These are phyloP conservation scores for Cryptomyrus ogoouensis DNA, from an alignment of 2,113 vertebrate genomes.

Conservation along the genomic window DNA sequence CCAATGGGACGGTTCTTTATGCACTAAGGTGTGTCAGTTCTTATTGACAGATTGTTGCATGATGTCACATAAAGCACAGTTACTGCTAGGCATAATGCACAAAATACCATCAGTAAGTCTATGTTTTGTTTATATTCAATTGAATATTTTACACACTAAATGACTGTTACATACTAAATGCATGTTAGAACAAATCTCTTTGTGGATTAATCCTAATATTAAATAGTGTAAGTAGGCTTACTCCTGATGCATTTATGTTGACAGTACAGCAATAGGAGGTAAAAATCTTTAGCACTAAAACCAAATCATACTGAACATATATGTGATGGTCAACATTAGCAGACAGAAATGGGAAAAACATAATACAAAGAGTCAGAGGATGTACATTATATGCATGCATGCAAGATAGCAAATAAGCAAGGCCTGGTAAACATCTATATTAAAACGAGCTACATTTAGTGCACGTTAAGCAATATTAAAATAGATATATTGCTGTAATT, in stretches of 20 bases:
- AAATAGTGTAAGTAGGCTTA: not conserved
- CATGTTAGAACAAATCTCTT: not conserved
- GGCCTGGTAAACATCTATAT: slow-evolving; percentile 7
- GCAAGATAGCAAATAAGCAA: slow-evolving; percentile 5
- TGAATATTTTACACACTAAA: not conserved
- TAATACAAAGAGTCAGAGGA: not conserved
- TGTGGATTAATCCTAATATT: not conserved
- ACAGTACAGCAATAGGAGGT: not conserved
- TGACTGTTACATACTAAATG: not conserved
- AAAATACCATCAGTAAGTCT: not conserved
- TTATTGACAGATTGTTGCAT: not conserved
- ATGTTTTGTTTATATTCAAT: not conserved
- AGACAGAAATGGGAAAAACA: not conserved
- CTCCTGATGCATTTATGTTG: not conserved
- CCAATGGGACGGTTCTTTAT: slow-evolving; percentile 83
- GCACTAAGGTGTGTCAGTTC: slow-evolving; percentile 65
- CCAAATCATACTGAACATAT: not conserved
- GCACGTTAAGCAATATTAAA: not conserved
- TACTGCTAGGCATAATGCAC: not conserved
- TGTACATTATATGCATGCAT: not conserved
- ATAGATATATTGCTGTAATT: not conserved
- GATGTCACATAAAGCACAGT: not conserved
- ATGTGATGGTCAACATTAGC: not conserved
- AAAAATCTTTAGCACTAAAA: not conserved
- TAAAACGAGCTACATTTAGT: slow-evolving; percentile 8